A percentile compares a stretch with the other conserved stretches of the same genome.
Conservation (phyloP, 2,888 invertebrate genomes). For the Vanessa cardui region DNA sequence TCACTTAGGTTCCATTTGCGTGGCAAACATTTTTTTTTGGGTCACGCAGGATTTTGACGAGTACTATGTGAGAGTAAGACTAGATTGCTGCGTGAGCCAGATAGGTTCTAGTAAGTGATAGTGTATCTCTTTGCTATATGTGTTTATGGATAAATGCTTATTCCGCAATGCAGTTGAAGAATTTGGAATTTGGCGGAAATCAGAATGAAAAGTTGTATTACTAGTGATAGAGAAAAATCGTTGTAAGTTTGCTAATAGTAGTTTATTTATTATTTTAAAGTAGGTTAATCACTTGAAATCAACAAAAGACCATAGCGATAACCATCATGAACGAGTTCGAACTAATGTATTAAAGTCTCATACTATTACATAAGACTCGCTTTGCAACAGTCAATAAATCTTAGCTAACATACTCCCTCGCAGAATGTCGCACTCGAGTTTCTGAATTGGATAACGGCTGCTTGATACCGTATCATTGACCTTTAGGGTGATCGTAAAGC, state of each 20-base stretch:
- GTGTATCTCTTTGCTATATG: neutral
- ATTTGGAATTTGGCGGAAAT: conserved; percentile 19
- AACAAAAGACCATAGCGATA: neutral
- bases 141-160: conserved; percentile 2
- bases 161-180: conserved; percentile 29
- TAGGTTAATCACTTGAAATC: conserved; percentile 1
- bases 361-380: conserved; percentile 2
- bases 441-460: conserved; percentile 22
- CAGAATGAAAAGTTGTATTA: conserved; percentile 12
- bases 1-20: neutral
- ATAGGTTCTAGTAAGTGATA: neutral
- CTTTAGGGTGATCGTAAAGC: conserved; percentile 5
- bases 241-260: conserved; percentile 2
- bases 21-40: neutral
- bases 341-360: neutral
- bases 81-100: neutral
- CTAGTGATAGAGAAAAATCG: neutral
- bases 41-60: neutral
- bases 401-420: conserved; percentile 12
- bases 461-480: conserved; percentile 29
- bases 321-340: neutral
- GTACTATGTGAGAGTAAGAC: neutral
- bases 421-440: conserved; percentile 9
- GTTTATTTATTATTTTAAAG: conserved; percentile 14
- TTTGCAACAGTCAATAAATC: conserved; percentile 17